These are phyloP conservation scores for Popillia japonica DNA, from an alignment of 1,140 invertebrate genomes.

Conservation along the genomic window DNA sequence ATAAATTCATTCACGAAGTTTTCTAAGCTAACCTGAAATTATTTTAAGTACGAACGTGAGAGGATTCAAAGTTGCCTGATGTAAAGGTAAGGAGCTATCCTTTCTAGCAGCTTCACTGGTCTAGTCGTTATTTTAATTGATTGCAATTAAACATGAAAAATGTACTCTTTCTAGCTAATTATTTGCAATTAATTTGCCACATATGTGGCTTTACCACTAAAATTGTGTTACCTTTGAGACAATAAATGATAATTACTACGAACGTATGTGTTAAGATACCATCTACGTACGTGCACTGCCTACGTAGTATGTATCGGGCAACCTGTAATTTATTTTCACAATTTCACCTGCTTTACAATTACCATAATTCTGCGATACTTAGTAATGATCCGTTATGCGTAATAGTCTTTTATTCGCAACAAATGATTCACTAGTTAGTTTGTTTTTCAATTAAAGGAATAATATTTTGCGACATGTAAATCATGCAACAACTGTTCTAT, in stretches of 20 bases:
- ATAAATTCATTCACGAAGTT: background rate
- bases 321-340: constrained; percentile 22
- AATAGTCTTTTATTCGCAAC: constrained; percentile 7
- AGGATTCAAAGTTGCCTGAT: background rate
- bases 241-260: constrained; percentile 39
- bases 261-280: constrained; percentile 37
- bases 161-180: constrained; percentile 36
- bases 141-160: constrained; percentile 38
- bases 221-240: constrained; percentile 37
- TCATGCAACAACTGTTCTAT: no score
- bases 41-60: constrained; percentile 37
- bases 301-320: constrained; percentile 1
- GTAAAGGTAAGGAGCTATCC: background rate
- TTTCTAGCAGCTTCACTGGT: background rate
- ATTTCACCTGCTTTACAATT: constrained; percentile 32
- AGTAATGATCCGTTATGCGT: constrained; percentile 18
- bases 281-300: constrained; percentile 30
- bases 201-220: constrained; percentile 29
- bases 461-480: background rate
- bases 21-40: constrained; percentile 16
- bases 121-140: constrained; percentile 37
- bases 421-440: background rate
- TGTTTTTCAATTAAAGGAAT: background rate
- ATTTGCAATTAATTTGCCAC: constrained; percentile 38
- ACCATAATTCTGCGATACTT: constrained; percentile 24